Evolutionary conservation across 2,888 invertebrate genomes (phyloP).

Genomic region (Ophion ventricosus): DNA sequence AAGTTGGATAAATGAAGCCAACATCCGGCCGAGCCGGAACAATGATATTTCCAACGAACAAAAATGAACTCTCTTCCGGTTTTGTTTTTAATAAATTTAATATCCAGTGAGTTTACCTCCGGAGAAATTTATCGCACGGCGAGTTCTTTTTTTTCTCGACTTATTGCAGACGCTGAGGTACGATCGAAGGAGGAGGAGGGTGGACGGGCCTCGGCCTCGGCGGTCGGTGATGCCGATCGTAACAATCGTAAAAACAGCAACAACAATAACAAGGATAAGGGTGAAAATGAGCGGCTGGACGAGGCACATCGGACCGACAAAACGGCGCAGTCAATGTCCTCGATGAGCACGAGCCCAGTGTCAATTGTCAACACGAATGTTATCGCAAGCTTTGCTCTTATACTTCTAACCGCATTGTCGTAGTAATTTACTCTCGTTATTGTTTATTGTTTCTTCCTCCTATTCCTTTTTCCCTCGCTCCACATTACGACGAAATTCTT

Average conservation of each 20-base stretch:
- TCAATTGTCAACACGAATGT: conserved; percentile 57
- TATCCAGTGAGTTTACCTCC: neutral
- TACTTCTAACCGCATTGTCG: conserved; percentile 58
- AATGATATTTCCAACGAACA: neutral
- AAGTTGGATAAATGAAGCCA: too few species aligned
- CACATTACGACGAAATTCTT: neutral
- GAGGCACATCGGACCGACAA: conserved; percentile 76
- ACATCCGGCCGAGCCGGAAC: neutral
- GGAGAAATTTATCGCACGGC: neutral
- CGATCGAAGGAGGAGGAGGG: conserved; percentile 65
- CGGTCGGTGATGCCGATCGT: conserved; percentile 63
- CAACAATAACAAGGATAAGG: conserved; percentile 51
- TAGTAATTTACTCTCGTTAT: conserved; percentile 58
- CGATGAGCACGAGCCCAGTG: conserved; percentile 70
- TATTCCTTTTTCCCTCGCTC: neutral
- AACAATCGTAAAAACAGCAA: conserved; percentile 68
- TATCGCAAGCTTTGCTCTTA: conserved; percentile 41
- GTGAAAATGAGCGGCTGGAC: conserved; percentile 32
- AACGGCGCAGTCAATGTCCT: conserved; percentile 79
- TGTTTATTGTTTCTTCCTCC: neutral
- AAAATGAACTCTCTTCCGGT: neutral
- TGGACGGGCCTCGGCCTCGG: conserved; percentile 63
- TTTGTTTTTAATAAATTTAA: conserved; percentile 29
- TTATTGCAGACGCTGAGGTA: conserved; percentile 64
- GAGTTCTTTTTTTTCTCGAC: neutral